Evolutionary conservation across 2,113 vertebrate genomes (phyloP), one percentile per base, ranked within the genome.

Genomic region (Holacanthus passer): DNA sequence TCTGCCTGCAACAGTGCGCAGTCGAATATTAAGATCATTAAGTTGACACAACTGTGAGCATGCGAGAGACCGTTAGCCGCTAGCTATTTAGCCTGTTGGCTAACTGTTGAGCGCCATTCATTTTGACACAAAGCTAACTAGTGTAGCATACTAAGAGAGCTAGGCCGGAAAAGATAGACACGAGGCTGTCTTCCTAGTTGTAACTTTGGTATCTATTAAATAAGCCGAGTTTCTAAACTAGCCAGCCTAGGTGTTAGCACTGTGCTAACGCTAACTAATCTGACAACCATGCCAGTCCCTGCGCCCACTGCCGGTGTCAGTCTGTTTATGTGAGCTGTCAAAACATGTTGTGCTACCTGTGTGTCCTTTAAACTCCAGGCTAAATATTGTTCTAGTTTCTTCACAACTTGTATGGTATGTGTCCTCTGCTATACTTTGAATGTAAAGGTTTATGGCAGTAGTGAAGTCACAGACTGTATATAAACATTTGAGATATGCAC

Each of bases 21-120:
- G 13, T 22, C 10, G 29, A 53, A 45, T 27, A 29, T 39, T 19
- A 14, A 32, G 1, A 17, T 5, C 24, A 59, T 71, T 2, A 60
- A 65, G 29, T 29, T 6, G 27, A 41, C 0, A 14, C 1, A 29
- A 55, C 14, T 52, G 56, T 14, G 3, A 73, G 66, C 84, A 73
- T 75, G 82, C 37, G 71, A 65, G 24, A 1, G 7, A 87, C 20
- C 27, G 20, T 71, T 87, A 85, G 75, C 85, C 41, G 20, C 80
- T 88, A 87, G 82, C 85, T 1, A 3, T 8, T 32, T 81, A 82
- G 89, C 85, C 20, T 55, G 59, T 20, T 43, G 48, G 82, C 87
- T 87, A 84, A 48, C 72, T 9, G 2, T n/a, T 1, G 35, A 67
- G 68, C 70, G 75, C 70, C 50, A 75, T 87, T 87, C 79, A 78